Evolutionary conservation across 2,797 vertebrate genomes (phyloP), one percentile per base, ranked within the genome.

Genomic region (Cyprinodon diabolis): DNA sequence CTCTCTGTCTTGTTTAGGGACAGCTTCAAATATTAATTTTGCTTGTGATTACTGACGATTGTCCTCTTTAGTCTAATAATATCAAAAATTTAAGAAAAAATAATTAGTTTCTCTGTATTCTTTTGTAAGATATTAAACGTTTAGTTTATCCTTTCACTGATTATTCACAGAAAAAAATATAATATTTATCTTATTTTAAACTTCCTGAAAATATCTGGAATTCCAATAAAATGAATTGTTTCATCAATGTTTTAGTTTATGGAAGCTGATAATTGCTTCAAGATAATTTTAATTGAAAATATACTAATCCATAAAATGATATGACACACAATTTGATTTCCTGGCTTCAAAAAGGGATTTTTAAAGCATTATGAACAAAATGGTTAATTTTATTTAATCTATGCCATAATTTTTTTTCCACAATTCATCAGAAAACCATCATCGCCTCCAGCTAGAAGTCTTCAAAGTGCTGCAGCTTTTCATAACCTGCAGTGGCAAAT

Each of bases 401-500:
- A 56, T 69, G 48, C 47, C 47, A 47, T 66, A 71, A 68, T 86
- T 43, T 43, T 30, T 81, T 87, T 67, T 81, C 74, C 66, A 69
- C 80, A 82, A 89, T 92, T 86, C 81, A 78, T 37, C 47, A 49
- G 57, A 72, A 77, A 72, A 57, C 66, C 66, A 43, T 75, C 52
- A 35, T 35, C 25, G 79, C 77, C 82, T 89, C 69, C 4, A 67
- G 84, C 82, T 75, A 68, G 85, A 86, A 88, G 86, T 88, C 85
- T 87, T 91, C 81, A 87, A 87, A 89, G 89, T 88, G 57, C 30
- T 47, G 66, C 71, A 70, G 79, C 83, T 68, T 65, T 60, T 78
- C 10, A 48, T 90, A 87, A 92, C 90, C 90, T 87, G 81, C 78
- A 84, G 83, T 82, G 88, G 82, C 90, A 81, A 87, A 83, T 65